A percentile compares a stretch with the other conserved stretches of the same genome.
These are phyloP conservation scores for Hafferia zeledoni DNA, from an alignment of 2,797 vertebrate genomes.

Conservation along the genomic window DNA sequence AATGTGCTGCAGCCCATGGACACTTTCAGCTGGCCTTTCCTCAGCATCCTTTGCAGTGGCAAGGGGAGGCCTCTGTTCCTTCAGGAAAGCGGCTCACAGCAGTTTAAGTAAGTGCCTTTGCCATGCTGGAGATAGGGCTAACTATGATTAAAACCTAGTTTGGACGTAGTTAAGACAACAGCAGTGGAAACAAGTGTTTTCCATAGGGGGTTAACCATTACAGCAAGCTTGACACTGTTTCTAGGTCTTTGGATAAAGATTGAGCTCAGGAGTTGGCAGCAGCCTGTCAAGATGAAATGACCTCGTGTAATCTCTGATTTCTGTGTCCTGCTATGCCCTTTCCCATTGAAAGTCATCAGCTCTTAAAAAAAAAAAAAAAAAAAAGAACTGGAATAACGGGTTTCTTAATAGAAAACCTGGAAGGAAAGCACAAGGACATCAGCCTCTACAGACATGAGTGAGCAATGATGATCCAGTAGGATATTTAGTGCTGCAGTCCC, in stretches of 20 bases:
- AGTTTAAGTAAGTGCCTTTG: neutral
- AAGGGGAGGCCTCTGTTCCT: neutral
- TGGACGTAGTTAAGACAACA: neutral
- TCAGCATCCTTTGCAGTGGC: fast-evolving
- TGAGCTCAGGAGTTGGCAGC: neutral
- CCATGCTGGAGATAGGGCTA: neutral
- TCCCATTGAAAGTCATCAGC: neutral
- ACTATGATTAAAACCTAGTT: neutral
- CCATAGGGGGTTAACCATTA: neutral
- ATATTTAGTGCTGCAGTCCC: neutral
- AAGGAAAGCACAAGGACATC: neutral
- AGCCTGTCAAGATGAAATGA: neutral
- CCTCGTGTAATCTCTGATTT: neutral
- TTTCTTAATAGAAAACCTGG: neutral
- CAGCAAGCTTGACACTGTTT: constrained; percentile 2
- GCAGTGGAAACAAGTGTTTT: constrained; percentile 2
- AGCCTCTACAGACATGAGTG: neutral
- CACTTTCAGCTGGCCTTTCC: neutral
- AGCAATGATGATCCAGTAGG: neutral
- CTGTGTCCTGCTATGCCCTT: constrained; percentile 29
- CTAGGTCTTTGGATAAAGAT: constrained; percentile 20
- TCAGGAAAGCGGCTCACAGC: neutral
- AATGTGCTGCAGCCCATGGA: neutral
- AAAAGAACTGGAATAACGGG: fast-evolving
- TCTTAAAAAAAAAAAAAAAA: neutral